Evolutionary conservation across 2,888 invertebrate species (phyloP).

Genomic region (Cetonia aurata): DNA sequence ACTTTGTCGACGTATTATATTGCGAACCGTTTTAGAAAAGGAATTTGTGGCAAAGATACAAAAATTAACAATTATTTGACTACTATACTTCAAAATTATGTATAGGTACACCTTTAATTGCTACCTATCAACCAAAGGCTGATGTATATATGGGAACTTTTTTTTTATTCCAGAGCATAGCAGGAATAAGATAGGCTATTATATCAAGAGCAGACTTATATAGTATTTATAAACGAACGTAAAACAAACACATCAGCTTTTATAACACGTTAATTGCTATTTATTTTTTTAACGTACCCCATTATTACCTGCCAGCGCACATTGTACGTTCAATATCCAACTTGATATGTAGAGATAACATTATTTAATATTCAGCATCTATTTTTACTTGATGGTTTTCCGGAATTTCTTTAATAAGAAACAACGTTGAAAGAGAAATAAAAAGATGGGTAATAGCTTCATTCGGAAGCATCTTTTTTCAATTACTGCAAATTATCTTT

Average conservation of each 20-base stretch:
- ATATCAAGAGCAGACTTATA: background rate
- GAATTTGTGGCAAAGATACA: too few relatives aligned
- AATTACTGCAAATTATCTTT: too few relatives aligned
- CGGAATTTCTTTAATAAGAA: too few relatives aligned
- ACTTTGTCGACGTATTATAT: conserved; percentile 4
- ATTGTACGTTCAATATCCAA: background rate
- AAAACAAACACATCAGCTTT: conserved; percentile 23
- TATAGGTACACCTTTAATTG: too few relatives aligned
- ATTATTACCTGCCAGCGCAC: conserved; percentile 4
- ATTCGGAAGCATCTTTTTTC: too few relatives aligned
- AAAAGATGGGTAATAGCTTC: too few relatives aligned
- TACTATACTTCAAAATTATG: too few relatives aligned
- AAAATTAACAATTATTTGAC: too few relatives aligned
- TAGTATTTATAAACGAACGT: conserved; percentile 19
- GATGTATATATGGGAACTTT: too few relatives aligned
- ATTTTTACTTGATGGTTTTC: conserved; percentile 2
- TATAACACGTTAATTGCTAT: conserved; percentile 21
- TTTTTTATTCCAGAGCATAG: too few relatives aligned
- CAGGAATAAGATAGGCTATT: background rate
- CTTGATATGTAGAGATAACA: conserved; percentile 17
- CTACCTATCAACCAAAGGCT: too few relatives aligned
- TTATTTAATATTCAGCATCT: conserved; percentile 25
- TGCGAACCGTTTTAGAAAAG: background rate
- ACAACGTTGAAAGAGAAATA: too few relatives aligned
- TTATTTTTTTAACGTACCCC: conserved; percentile 17